A percentile compares a stretch with the other conserved stretches of the same genome.
phyloP scores from a whole-genome alignment of 2,797 vertebrate species.

The Melanotaenia pygmaea region DNA sequence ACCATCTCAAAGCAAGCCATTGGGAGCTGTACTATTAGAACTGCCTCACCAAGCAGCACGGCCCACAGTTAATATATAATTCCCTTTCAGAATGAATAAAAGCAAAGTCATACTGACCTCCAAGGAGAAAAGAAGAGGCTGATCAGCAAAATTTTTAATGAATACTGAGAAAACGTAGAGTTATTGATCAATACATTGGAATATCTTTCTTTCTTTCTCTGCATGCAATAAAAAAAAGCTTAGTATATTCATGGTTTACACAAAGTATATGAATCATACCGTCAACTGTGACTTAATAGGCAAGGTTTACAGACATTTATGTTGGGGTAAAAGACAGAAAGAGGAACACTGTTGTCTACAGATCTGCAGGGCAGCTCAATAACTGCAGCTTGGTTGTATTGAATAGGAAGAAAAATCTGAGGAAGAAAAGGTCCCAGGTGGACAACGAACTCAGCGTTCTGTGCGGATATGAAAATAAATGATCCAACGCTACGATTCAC shows the following conservation, averaged over 20 bases:
- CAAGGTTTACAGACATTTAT: conserved; percentile 6
- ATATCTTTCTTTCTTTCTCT: not conserved
- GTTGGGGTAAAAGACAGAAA: conserved; percentile 1
- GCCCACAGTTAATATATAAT: conserved; percentile 52
- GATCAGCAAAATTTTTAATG: conserved; percentile 48
- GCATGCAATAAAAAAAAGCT: not conserved
- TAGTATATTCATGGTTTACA: not conserved
- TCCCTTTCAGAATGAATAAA: conserved; percentile 65
- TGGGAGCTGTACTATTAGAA: conserved; percentile 64
- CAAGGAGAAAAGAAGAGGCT: conserved; percentile 22
- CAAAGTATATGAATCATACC: not conserved
- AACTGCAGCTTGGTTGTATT: conserved; percentile 19
- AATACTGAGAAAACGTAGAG: conserved; percentile 1
- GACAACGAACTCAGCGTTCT: conserved; percentile 7
- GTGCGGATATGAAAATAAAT: conserved; percentile 34
- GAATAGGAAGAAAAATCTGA: not conserved
- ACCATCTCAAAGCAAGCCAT: conserved; percentile 58
- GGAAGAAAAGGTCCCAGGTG: conserved; percentile 24
- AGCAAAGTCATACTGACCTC: conserved; percentile 59
- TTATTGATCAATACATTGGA: not conserved
- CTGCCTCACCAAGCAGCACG: conserved; percentile 53
- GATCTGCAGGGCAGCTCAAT: conserved; percentile 9
- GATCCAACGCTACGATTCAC: conserved; percentile 12
- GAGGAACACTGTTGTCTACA: conserved; percentile 28
- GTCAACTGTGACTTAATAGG: not conserved